Evolutionary conservation across 2,888 invertebrate genomes (phyloP).

Genomic region (Macrosiphum euphorbiae): DNA sequence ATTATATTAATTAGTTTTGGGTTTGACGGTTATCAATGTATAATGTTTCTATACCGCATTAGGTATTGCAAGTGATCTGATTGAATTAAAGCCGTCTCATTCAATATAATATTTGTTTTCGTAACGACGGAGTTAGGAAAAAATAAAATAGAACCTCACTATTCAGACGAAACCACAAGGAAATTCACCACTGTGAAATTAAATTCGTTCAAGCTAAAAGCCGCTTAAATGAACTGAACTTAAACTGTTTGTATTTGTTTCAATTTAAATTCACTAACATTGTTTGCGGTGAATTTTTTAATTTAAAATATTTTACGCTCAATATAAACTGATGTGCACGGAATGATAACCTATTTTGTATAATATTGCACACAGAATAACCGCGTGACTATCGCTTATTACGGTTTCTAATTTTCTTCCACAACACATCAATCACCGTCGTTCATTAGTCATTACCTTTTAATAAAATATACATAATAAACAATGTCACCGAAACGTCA

Average conservation of each 20-base stretch:
- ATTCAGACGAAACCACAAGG: neutral
- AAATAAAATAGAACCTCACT: neutral
- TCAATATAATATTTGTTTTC: neutral
- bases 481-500: neutral
- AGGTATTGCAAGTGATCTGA: neutral
- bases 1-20: neutral
- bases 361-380: neutral
- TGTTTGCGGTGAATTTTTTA: neutral
- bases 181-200: neutral
- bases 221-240: neutral
- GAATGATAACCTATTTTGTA: neutral
- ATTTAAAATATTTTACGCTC: conserved; percentile 3
- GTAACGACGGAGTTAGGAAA: neutral
- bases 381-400: neutral
- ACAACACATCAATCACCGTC: neutral
- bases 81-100: neutral
- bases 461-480: neutral
- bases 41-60: neutral
- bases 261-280: neutral
- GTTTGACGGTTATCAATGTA: neutral
- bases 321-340: neutral
- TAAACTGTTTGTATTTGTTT: neutral
- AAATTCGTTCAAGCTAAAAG: conserved; percentile 11
- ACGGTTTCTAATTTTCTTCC: neutral
- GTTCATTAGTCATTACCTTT: conserved; percentile 13